These are phyloP conservation scores for Rhinichthys klamathensis DNA, from an alignment of 2,113 vertebrate genomes.

Conservation along the genomic window DNA sequence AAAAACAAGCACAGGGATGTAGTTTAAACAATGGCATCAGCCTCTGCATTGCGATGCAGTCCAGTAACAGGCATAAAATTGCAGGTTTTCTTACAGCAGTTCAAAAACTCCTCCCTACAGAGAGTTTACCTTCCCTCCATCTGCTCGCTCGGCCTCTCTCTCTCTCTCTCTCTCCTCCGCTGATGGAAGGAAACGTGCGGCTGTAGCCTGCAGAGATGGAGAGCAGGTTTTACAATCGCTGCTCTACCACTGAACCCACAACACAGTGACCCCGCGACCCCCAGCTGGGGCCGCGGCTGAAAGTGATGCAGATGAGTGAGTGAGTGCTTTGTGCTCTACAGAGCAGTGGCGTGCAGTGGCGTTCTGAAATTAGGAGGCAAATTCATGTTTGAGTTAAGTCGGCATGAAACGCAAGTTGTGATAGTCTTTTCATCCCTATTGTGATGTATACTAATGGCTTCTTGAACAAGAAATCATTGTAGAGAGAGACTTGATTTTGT, in stretches of 20 bases:
- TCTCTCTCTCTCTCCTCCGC: neutral
- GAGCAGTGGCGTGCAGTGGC: neutral
- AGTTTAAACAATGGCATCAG: neutral
- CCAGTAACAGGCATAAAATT: slow-evolving; percentile 22
- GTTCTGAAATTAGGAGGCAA: too few relatives aligned
- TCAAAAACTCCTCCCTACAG: slow-evolving; percentile 27
- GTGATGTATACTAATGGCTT: too few relatives aligned
- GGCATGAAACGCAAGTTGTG: too few relatives aligned
- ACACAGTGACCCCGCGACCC: neutral
- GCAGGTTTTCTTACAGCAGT: slow-evolving; percentile 35
- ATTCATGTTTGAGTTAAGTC: too few relatives aligned
- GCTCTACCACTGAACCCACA: neutral
- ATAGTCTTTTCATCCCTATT: too few relatives aligned
- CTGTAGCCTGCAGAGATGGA: slow-evolving; percentile 30
- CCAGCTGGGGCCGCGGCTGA: neutral
- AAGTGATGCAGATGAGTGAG: neutral
- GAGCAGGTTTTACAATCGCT: slow-evolving; percentile 18
- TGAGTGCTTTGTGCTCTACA: neutral
- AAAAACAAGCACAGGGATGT: neutral
- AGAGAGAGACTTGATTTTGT: too few relatives aligned
- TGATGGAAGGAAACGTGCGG: slow-evolving; percentile 17
- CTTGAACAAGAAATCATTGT: too few relatives aligned
- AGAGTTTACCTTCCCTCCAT: slow-evolving; percentile 13
- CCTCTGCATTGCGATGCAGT: neutral
- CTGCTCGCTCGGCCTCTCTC: neutral